phyloP scores from a whole-genome alignment of 2,888 invertebrate genomes.

The Zaprionus bogoriensis region DNA sequence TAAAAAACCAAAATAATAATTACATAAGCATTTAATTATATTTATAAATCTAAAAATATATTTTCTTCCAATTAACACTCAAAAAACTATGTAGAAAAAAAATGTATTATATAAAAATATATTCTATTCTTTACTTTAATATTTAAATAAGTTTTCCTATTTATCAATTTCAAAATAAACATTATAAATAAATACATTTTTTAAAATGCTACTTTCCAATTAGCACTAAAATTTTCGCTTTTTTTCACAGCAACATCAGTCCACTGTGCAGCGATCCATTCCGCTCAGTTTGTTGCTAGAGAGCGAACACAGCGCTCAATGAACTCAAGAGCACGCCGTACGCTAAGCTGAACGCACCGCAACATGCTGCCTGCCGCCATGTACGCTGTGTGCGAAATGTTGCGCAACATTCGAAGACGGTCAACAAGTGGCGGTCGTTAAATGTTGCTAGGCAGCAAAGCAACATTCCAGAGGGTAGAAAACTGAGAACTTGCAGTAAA shows the following conservation, averaged over 20 bases:
- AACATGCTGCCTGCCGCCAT: slow-evolving; percentile 23
- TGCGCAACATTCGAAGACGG: slow-evolving; percentile 28
- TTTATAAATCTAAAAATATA: too few species aligned
- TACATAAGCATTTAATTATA: too few species aligned
- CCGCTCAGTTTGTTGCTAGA: slow-evolving; percentile 5
- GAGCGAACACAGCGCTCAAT: background rate
- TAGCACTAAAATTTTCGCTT: background rate
- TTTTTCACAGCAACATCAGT: too few species aligned
- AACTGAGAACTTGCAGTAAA: too few species aligned
- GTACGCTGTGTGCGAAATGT: slow-evolving; percentile 29
- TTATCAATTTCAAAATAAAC: background rate
- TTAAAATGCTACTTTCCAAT: background rate
- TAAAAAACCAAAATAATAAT: too few species aligned
- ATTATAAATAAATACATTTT: background rate
- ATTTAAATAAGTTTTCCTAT: background rate
- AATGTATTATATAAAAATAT: too few species aligned
- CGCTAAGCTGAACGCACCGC: background rate
- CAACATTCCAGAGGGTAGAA: too few species aligned
- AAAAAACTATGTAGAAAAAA: too few species aligned
- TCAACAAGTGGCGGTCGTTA: slow-evolving; percentile 55
- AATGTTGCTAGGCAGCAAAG: slow-evolving; percentile 21
- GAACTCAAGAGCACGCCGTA: background rate
- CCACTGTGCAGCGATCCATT: slow-evolving; percentile 41
- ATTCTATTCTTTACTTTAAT: background rate
- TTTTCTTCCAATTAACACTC: too few species aligned